Percentiles rank a stretch among this genome's conserved stretches.
These are phyloP conservation scores for Okamejei kenojei DNA, from an alignment of 2,797 vertebrate genomes.

Conservation along the genomic window DNA sequence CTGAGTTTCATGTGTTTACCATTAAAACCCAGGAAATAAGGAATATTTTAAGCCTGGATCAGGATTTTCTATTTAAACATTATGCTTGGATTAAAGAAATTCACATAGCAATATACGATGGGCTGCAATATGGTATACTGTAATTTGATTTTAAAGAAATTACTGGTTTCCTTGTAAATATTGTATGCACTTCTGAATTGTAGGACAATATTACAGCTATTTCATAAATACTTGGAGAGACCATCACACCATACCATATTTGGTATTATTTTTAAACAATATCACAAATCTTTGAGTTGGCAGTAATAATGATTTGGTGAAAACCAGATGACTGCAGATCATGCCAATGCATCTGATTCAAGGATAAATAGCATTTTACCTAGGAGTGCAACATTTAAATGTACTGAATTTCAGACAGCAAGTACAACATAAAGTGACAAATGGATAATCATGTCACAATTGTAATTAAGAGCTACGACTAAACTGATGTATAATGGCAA, in stretches of 20 bases:
- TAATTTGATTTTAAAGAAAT: neutral
- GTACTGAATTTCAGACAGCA: neutral
- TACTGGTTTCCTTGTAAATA: neutral
- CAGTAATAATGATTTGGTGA: neutral
- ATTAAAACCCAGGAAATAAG: conserved; percentile 5
- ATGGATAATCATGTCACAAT: neutral
- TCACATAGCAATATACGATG: neutral
- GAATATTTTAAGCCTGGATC: neutral
- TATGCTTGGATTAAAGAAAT: neutral
- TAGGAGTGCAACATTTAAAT: neutral
- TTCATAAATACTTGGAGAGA: neutral
- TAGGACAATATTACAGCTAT: neutral
- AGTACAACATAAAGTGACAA: neutral
- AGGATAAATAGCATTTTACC: neutral
- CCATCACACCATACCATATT: neutral
- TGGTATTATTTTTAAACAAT: conserved; percentile 12
- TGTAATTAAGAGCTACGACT: neutral
- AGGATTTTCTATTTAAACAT: neutral
- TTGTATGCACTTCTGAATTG: neutral
- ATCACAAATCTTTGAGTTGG: neutral
- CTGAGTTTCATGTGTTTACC: neutral
- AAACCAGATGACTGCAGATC: neutral
- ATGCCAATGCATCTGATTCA: neutral
- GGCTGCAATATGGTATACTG: neutral
- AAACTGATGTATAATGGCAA: neutral